Base-by-base conservation (phyloP, 2,113 vertebrate species). In the Orientallactaga bullata region DNA sequence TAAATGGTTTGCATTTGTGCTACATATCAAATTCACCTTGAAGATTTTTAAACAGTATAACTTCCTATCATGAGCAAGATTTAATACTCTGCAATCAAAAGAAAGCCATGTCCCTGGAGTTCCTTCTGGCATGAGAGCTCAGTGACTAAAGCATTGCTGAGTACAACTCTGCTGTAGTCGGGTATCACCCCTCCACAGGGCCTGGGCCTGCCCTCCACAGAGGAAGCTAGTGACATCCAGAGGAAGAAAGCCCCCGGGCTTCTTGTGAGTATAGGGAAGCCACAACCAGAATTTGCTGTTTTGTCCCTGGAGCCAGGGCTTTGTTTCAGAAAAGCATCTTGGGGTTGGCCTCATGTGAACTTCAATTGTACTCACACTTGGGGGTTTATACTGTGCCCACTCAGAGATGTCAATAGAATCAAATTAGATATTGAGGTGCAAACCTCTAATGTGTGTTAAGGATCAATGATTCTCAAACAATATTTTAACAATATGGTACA, bases 271-370 rank as follows among this genome's bases (percentile, higher is more conserved):
- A 5, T 2, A n/a, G 77, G 2, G 23, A 73, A 74, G 51, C 20
- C 32, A 39, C 28, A 35, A 30, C 15, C 37, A n/a, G 85, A 68
- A 30, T 66, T 35, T 16, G 7, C 30, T 60, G 15, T n/a, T 39
- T 13, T 65, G 28, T 32, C 12, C 12, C 47, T 13, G 5, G 51
- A 51, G 42, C n/a, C 21, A 37, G 18, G 23, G 20, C 6, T 10
- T 2, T 13, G 4, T 12, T n/a, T 9, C 2, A 1, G 10, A 13
- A 4, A 1, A 7, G 0, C 10, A 28, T 72, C 18, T 87, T 20
- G 39, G 15, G 11, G 9, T 32, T 55, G 20, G 8, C 12, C 23
- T 18, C 26, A 39, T 39, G 6, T 16, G 47, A 32, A 6, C 63
- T 63, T 13, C 16, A 1, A 0, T 9, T 42, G 9, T 35, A 4